Percentiles rank a stretch among this genome's conserved stretches.
Conservation (phyloP, 2,113 vertebrate species). For the Platichthys flesus region DNA sequence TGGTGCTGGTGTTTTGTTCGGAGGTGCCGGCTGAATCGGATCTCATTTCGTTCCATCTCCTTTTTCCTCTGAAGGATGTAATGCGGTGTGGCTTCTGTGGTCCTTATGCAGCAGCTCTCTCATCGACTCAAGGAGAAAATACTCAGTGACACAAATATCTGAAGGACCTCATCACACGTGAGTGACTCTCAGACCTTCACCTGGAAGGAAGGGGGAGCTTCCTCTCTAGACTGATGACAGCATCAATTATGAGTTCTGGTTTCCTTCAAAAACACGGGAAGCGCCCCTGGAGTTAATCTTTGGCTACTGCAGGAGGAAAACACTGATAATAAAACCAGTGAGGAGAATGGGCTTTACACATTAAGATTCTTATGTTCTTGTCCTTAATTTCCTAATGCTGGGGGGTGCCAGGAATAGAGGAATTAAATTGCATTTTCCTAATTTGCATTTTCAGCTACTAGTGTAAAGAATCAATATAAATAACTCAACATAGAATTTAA, state of each 20-base stretch:
- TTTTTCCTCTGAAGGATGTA: constrained; percentile 57
- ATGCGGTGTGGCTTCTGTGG: constrained; percentile 30
- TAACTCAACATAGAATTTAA: no score
- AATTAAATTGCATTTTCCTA: no score
- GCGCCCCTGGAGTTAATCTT: neutral
- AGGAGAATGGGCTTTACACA: neutral
- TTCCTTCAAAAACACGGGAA: neutral
- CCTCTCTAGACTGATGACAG: no score
- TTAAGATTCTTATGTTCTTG: no score
- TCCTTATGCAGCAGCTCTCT: constrained; percentile 2
- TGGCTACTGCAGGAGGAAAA: neutral
- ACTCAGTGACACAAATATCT: constrained; percentile 31
- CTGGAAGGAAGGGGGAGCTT: no score
- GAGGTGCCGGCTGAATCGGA: constrained; percentile 43
- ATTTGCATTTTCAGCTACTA: no score
- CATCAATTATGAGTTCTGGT: neutral
- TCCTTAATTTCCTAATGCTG: no score
- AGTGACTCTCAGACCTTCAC: constrained; percentile 24
- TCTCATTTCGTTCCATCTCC: constrained; percentile 53
- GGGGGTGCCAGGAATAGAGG: no score
- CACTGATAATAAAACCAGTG: neutral
- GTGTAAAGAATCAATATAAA: no score
- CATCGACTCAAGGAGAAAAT: neutral
- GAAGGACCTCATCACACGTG: constrained; percentile 28
- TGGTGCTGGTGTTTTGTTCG: constrained; percentile 11